Evolutionary conservation across 2,797 vertebrate species (phyloP).

Genomic region (Acrossocheilus fasciatus): DNA sequence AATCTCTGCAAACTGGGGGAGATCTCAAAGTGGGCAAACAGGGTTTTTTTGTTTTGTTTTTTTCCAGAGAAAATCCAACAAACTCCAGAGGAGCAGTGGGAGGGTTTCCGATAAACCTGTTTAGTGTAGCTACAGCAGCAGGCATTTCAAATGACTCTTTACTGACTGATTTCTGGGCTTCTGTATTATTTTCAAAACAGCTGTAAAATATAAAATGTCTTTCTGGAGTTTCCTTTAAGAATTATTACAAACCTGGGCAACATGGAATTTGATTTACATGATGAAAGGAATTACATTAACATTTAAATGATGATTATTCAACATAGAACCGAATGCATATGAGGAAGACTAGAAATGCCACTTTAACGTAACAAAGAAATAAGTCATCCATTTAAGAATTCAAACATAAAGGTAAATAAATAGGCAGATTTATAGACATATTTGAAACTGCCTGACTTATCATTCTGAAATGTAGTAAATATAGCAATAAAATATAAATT

Average conservation of each 20-base stretch:
- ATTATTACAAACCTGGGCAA: background rate
- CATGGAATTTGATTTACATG: background rate
- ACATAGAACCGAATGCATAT: background rate
- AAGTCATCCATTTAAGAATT: background rate
- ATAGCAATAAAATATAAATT: background rate
- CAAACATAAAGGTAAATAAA: background rate
- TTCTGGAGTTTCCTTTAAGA: background rate
- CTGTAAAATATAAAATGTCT: background rate
- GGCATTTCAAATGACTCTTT: background rate
- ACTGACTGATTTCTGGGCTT: background rate
- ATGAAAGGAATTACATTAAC: background rate
- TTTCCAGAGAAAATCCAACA: background rate
- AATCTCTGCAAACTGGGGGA: conserved; percentile 16
- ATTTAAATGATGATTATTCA: background rate
- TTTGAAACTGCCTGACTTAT: background rate
- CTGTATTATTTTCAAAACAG: background rate
- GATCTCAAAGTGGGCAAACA: conserved; percentile 31
- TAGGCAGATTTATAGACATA: background rate
- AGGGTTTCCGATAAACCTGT: background rate
- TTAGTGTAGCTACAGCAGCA: background rate
- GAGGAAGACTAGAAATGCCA: background rate
- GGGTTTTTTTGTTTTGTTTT: no score
- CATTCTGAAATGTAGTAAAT: background rate
- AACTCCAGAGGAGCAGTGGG: background rate
- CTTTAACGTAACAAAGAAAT: background rate